Evolutionary conservation across 1,140 invertebrate species (phyloP).

Genomic region (Apis mellifera): DNA sequence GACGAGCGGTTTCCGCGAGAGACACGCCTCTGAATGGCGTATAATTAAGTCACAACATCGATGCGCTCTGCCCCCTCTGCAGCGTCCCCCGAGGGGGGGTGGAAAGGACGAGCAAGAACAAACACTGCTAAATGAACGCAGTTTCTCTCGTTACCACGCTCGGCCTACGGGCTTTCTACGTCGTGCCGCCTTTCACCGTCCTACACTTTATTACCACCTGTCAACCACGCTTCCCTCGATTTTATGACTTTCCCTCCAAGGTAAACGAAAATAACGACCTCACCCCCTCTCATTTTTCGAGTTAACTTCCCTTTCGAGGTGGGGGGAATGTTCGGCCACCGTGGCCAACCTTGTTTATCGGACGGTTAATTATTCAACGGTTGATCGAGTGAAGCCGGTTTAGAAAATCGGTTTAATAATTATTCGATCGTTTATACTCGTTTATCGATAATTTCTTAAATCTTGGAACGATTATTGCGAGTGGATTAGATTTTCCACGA

Average conservation of each 20-base stretch:
- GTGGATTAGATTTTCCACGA: no score
- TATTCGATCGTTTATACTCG: neutral
- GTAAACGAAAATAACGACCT: conserved; percentile 23
- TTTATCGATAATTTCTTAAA: neutral
- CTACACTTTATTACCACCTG: conserved; percentile 42
- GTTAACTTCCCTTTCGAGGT: no score
- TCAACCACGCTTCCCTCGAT: conserved; percentile 3
- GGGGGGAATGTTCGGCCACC: neutral
- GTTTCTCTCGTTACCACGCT: conserved; percentile 63
- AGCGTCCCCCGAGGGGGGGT: conserved; percentile 62
- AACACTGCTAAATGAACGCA: conserved; percentile 77
- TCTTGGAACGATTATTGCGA: neutral
- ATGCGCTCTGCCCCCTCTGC: conserved; percentile 55
- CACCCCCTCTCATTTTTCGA: neutral
- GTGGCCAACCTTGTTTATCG: no score
- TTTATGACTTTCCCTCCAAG: conserved; percentile 28
- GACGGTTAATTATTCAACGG: neutral
- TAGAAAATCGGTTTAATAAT: neutral
- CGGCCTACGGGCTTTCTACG: conserved; percentile 60
- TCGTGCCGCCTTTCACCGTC: conserved; percentile 51
- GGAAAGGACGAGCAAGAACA: conserved; percentile 74
- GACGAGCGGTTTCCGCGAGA: conserved; percentile 71
- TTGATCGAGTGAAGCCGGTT: neutral
- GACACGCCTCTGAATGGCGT: conserved; percentile 77
- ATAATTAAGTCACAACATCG: conserved; percentile 79